Percentiles rank a stretch among this genome's conserved stretches.
Evolutionary conservation across 2,797 vertebrate species (phyloP).

Genomic region (Chromobotia macracanthus): DNA sequence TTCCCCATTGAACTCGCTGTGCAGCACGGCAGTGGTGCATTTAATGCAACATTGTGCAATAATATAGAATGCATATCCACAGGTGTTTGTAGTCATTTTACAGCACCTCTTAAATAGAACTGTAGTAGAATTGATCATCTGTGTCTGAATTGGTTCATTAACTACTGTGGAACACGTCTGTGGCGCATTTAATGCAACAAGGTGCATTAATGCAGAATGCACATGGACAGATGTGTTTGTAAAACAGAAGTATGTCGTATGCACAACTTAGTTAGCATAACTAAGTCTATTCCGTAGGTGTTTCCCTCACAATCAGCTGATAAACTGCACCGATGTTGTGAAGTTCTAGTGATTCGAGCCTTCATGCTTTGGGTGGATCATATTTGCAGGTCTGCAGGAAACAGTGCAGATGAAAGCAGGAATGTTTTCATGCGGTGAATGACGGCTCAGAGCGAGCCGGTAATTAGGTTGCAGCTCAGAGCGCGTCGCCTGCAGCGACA

Average conservation of each 20-base stretch:
- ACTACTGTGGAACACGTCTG: neutral
- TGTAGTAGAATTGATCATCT: too few relatives aligned
- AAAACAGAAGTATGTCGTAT: too few relatives aligned
- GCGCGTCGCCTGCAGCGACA: constrained; percentile 45
- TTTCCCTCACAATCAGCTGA: too few relatives aligned
- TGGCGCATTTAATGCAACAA: too few relatives aligned
- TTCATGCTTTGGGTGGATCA: constrained; percentile 55
- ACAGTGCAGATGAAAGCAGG: constrained; percentile 79
- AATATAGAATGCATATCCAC: neutral
- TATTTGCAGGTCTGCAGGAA: constrained; percentile 78
- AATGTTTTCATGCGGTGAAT: constrained; percentile 74
- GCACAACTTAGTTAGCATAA: too few relatives aligned
- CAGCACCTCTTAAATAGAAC: too few relatives aligned
- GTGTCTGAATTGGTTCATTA: too few relatives aligned
- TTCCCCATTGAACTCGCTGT: neutral
- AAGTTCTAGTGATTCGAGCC: neutral
- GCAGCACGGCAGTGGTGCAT: neutral
- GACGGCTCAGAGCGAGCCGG: constrained; percentile 70
- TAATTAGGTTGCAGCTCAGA: constrained; percentile 72
- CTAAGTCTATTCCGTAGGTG: too few relatives aligned
- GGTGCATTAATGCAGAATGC: neutral
- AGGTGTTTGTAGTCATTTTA: neutral
- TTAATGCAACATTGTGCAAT: neutral
- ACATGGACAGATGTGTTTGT: neutral
- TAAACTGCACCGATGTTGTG: neutral